phyloP scores from a whole-genome alignment of 2,113 vertebrate genomes.

The Brachypteracias leptosomus region DNA sequence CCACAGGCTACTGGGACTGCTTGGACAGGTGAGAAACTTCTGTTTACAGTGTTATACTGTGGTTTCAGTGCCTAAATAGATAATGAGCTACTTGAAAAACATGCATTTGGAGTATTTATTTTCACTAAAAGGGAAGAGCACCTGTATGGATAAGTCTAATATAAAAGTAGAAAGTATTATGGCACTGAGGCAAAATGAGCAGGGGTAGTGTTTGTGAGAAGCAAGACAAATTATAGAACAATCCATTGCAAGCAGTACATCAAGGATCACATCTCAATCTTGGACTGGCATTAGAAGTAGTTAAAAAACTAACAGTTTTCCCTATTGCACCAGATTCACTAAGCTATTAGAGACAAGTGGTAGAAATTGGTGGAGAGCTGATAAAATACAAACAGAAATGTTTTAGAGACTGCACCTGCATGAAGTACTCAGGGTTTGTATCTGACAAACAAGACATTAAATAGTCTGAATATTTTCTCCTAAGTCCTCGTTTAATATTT shows the following conservation, averaged over 20 bases:
- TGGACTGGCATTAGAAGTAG: neutral
- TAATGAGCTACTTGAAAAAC: neutral
- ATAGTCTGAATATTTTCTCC: neutral
- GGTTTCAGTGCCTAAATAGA: neutral
- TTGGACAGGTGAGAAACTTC: constrained; percentile 71
- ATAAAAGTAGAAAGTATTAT: neutral
- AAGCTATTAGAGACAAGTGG: neutral
- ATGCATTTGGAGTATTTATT: neutral
- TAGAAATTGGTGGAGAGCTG: neutral
- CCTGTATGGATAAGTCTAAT: neutral
- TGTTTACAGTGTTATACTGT: neutral
- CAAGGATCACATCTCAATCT: neutral
- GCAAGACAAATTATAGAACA: neutral
- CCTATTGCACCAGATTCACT: neutral
- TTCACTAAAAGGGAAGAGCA: neutral
- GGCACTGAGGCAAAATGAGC: neutral
- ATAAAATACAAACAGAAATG: neutral
- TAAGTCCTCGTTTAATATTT: neutral
- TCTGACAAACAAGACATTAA: neutral
- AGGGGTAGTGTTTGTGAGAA: neutral
- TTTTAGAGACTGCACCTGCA: neutral
- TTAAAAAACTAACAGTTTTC: neutral
- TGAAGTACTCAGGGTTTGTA: neutral
- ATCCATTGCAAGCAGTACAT: neutral
- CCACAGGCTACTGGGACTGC: constrained; percentile 73